Evolutionary conservation across 2,797 vertebrate genomes (phyloP).

Genomic region (Alcedo atthis): DNA sequence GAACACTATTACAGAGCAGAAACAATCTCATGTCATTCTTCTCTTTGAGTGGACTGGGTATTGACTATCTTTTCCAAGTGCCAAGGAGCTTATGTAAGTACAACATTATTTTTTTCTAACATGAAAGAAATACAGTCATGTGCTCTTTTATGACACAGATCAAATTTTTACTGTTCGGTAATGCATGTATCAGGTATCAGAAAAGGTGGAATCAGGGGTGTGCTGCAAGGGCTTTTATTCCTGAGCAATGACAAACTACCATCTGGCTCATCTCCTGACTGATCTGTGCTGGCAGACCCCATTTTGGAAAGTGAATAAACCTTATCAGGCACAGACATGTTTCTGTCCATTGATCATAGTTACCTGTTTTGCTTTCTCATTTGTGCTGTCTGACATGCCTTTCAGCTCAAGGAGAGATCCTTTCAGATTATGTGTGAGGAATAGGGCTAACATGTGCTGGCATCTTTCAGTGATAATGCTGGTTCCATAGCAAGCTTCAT

Average conservation of each 20-base stretch:
- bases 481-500: background rate
- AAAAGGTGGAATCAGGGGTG: slow-evolving; percentile 34
- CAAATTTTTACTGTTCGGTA: background rate
- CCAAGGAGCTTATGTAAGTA: background rate
- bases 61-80: background rate
- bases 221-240: slow-evolving; percentile 5
- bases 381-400: slow-evolving; percentile 15
- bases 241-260: background rate
- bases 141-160: background rate
- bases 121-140: background rate
- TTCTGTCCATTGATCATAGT: slow-evolving; percentile 29
- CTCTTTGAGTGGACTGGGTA: background rate
- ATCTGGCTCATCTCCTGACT: slow-evolving; percentile 14
- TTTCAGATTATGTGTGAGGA: background rate
- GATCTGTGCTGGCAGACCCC: slow-evolving; percentile 23
- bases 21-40: background rate
- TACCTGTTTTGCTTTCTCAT: background rate
- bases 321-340: background rate
- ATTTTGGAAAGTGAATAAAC: slow-evolving; percentile 18
- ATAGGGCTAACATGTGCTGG: background rate
- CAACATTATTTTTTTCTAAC: background rate
- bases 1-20: background rate
- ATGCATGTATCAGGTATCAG: background rate
- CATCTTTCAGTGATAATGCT: background rate
- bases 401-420: background rate